Base-by-base conservation (phyloP, 1,140 invertebrate genomes). In the Sitobion miscanthi region DNA sequence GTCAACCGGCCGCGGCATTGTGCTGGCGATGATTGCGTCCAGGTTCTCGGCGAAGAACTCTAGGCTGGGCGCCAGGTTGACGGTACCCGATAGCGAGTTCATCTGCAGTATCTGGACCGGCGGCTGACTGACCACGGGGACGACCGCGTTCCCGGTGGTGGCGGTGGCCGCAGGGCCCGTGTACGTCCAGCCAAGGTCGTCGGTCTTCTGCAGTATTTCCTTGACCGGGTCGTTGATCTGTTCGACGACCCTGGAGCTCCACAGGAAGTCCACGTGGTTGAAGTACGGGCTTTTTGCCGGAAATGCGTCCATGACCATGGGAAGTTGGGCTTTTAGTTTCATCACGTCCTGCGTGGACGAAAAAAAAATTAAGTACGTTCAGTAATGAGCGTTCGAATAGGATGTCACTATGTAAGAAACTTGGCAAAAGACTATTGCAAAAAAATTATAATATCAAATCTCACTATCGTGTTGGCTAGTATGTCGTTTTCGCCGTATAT, bases 221-320 rank as follows among this genome's bases (percentile, higher is more conserved):
- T 97, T 94, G 69, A 97, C 94, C 25, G 96, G 95, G 57, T 96
- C 94, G 94, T 97, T 97, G 0, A 97, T 94, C 30, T 97, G 94
- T 69, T 94, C 95, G 54, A 96, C 96, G 0, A 96, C 96, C 93
- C 97, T 96, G 54, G 96, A 96, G 1, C 96, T 97, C 95, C 96
- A 97, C 17, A 97, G 95, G 94, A 96, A 97, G 94, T 97, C 97
- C 93, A 97, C 94, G 94, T 97, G 97, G 94, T 96, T 96, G 93
- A 97, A 97, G 91, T 95, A 95, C 1, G 95, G 94, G 89, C 96
- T 94, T 0, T 96, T 95, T 3, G 97, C 96, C 94, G 95, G 94
- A 94, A 96, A 96, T 94, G 96, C 96, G 30, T 96, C 96, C 42
- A 96, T 95, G 6, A 95, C 95, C 93, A 96, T 96, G 42, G 95